phyloP scores from a whole-genome alignment of 2,797 vertebrate species.

The Bovichtus diacanthus region DNA sequence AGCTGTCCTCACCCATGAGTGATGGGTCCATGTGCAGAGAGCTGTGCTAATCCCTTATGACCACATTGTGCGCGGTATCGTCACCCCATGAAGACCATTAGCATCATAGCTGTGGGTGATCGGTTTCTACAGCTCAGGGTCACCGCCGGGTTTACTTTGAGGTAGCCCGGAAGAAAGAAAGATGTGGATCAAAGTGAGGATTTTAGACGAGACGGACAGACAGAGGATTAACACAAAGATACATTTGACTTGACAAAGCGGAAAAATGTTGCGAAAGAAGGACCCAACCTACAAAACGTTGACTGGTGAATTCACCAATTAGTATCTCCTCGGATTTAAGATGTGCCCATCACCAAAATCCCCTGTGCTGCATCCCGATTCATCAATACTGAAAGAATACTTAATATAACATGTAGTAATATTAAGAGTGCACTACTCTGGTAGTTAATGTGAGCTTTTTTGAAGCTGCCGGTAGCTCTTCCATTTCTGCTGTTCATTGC shows the following conservation, averaged over 20 bases:
- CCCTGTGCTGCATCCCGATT: neutral
- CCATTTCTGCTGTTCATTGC: neutral
- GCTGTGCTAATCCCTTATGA: slow-evolving; percentile 67
- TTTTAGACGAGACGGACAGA: slow-evolving; percentile 39
- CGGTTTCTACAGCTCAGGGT: slow-evolving; percentile 61
- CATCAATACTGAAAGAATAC: neutral
- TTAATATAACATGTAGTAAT: neutral
- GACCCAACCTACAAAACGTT: neutral
- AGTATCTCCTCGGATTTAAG: neutral
- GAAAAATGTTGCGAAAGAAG: slow-evolving; percentile 32
- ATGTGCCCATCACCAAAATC: neutral
- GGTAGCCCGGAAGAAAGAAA: slow-evolving; percentile 24
- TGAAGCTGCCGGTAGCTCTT: neutral
- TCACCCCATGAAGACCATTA: slow-evolving; percentile 64
- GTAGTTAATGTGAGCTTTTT: neutral
- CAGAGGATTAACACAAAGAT: slow-evolving; percentile 39
- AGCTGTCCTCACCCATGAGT: slow-evolving; percentile 73
- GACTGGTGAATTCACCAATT: slow-evolving; percentile 22
- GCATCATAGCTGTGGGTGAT: slow-evolving; percentile 68
- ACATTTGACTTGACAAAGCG: slow-evolving; percentile 40
- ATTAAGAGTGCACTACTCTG: neutral
- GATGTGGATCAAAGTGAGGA: slow-evolving; percentile 43
- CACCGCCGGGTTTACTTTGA: slow-evolving; percentile 55
- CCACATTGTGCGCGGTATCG: slow-evolving; percentile 47
- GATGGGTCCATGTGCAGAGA: slow-evolving; percentile 74